Evolutionary conservation across 1,140 invertebrate genomes (phyloP), one percentile per base, ranked within the genome.

Genomic region (Heliothis virescens): DNA sequence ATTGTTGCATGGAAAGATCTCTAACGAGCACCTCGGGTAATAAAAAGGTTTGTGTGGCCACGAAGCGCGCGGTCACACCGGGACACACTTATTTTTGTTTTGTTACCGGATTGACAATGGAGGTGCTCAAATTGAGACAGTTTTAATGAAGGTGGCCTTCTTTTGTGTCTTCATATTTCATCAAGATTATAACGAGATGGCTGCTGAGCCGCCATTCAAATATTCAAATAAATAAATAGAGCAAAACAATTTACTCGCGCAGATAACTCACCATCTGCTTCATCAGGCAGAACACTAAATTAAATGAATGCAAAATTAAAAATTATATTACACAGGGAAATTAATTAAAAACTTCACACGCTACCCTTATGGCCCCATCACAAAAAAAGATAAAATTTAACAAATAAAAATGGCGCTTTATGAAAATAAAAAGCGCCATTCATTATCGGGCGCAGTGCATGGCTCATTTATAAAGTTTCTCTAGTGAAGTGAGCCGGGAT

Each of bases 1-100:
- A 82, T 82, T 82, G 81, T 82, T 80, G 78, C 81, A 82, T 80
- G 63, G 81, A 82, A 80, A 79, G 74, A 80, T 79, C 78, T 74
- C 81, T 82, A 82, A 82, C 81, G 81, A 82, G 81, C 81, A 53
- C 47, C 50, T 29, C 16, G 47, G 67, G 67, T 55, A 75, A 80
- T 72, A 76, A 76, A 77, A 77, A 80, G 67, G 71, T 60, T 50
- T 53, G 55, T 26, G 48, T 21, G 78, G 81, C 67, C 65, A 76
- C 63, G 53, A 34, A n/a, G 52, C 47, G 53, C 11, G 73, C 73
- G 62, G n/a, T 15, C n/a, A 16, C 34, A 41, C 26, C 41, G 29
- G 63, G 41, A 67, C n/a, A 16, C 16, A 57, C 21, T 71, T 34
- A 53, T 59, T 62, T 67, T 52, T 73, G 60, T 34, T 76, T 65